Evolutionary conservation across 2,888 invertebrate genomes (phyloP).

Genomic region (Caenorhabditis wallacei): DNA sequence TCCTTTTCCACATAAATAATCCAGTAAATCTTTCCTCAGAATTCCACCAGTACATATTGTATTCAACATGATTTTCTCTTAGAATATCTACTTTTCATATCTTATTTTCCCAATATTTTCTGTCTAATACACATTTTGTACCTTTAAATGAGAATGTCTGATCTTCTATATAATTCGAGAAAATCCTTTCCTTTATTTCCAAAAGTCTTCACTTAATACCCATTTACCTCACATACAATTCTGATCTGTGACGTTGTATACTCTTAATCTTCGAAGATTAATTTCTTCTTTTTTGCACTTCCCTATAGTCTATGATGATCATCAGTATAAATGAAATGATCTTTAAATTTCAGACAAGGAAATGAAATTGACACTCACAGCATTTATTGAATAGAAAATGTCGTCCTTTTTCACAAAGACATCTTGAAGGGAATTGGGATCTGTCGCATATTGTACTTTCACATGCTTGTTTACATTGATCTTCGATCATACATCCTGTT

Average conservation of each 20-base stretch:
- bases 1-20: too few species aligned
- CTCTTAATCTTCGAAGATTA: conserved; percentile 19
- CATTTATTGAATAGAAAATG: conserved; percentile 82
- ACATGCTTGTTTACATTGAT: conserved; percentile 81
- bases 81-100: background rate
- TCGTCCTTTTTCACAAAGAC: conserved; percentile 78
- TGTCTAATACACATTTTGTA: conserved; percentile 19
- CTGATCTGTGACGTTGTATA: conserved; percentile 38
- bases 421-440: conserved; percentile 70
- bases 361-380: conserved; percentile 75
- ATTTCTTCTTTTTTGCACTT: conserved; percentile 9
- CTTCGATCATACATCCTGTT: conserved; percentile 80
- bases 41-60: too few species aligned
- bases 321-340: conserved; percentile 4
- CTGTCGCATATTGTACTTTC: conserved; percentile 79
- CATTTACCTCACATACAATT: conserved; percentile 31
- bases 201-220: background rate
- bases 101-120: background rate
- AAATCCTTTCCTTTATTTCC: background rate
- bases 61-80: too few species aligned
- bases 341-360: background rate
- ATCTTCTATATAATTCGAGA: conserved; percentile 13
- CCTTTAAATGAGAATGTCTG: conserved; percentile 8
- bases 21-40: too few species aligned
- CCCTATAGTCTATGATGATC: background rate